Conservation (phyloP, 37 sponge, comb jelly and placozoan genomes). For the Corticium candelabrum region DNA sequence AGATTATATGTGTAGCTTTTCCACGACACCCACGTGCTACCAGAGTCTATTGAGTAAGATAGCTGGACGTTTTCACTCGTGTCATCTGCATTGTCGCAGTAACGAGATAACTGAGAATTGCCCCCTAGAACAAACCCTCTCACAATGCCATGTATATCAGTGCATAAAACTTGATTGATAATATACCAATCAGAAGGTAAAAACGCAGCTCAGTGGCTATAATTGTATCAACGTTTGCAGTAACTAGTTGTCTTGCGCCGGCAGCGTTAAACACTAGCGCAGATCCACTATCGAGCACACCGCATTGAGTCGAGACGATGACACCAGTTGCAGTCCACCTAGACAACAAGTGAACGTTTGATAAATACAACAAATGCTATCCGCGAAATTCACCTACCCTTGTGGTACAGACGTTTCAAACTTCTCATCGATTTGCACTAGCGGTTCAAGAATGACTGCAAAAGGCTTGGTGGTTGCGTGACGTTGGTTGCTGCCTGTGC, state of each 20-base stretch:
- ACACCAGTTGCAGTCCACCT: not conserved
- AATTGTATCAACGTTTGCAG: not conserved
- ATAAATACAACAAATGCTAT: no score
- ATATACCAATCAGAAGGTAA: not conserved
- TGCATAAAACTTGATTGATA: no score
- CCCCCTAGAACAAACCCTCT: constrained; percentile 3
- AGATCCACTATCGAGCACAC: not conserved
- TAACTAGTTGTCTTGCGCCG: not conserved
- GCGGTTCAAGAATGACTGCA: not conserved
- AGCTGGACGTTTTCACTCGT: not conserved
- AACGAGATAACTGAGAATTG: not conserved
- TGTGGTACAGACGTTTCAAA: not conserved
- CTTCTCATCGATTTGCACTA: not conserved
- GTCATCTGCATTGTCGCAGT: not conserved
- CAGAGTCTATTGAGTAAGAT: not conserved
- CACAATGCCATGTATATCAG: no score
- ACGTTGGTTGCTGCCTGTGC: not conserved
- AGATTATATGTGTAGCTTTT: not conserved
- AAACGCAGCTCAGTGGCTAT: not conserved
- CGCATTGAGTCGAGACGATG: not conserved
- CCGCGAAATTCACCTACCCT: not conserved
- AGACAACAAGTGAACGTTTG: no score
- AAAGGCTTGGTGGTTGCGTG: not conserved
- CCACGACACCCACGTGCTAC: not conserved
- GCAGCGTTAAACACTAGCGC: not conserved